A percentile compares a stretch with the other conserved stretches of the same genome.
Evolutionary conservation across 2,888 invertebrate species (phyloP).

Genomic region (Oscheius sp.): DNA sequence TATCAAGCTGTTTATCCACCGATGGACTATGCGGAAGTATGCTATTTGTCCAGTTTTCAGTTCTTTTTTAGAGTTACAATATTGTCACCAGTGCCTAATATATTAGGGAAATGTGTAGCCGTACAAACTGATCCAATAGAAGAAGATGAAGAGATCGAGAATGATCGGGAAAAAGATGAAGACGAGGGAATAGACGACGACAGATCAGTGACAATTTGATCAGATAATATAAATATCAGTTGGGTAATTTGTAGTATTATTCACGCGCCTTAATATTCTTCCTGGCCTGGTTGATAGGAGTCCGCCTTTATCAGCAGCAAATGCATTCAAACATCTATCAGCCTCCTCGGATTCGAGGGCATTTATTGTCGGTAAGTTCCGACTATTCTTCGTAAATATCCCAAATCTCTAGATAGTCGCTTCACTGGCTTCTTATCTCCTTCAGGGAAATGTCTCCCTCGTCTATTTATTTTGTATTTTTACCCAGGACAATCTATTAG

Average conservation of each 20-base stretch:
- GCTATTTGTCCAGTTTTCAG: no score
- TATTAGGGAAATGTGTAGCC: not conserved
- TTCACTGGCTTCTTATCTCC: not conserved
- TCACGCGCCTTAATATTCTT: no score
- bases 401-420: not conserved
- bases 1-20: not conserved
- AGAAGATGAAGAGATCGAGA: not conserved
- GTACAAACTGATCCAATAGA: not conserved
- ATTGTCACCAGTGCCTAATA: not conserved
- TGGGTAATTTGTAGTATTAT: no score
- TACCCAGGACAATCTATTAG: not conserved
- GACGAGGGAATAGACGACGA: not conserved
- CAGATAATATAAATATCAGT: not conserved
- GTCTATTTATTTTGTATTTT: conserved; percentile 11
- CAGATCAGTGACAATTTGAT: not conserved
- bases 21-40: not conserved
- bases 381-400: not conserved
- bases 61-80: not conserved
- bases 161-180: not conserved
- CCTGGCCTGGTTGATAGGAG: no score
- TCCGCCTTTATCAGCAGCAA: conserved; percentile 15
- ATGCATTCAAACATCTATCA: conserved; percentile 14
- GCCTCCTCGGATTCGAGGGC: conserved; percentile 15
- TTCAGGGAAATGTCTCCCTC: not conserved
- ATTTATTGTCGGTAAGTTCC: conserved; percentile 13